A percentile compares a stretch with the other conserved stretches of the same genome.
Evolutionary conservation across 2,888 invertebrate genomes (phyloP).

Genomic region (Aphodius granarius): DNA sequence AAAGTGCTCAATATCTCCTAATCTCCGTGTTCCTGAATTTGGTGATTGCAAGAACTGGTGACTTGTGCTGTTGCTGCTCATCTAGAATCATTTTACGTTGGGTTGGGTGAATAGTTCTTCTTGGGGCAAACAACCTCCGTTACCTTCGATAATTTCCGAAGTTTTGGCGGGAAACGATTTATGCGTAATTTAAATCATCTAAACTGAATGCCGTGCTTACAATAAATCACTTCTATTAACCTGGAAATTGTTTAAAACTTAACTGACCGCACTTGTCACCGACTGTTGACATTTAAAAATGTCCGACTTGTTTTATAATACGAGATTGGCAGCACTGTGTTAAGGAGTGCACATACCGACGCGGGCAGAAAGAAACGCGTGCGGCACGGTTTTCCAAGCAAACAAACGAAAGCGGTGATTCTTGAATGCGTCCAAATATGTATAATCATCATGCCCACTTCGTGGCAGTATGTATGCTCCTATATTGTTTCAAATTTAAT

Average conservation of each 20-base stretch:
- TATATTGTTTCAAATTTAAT: too few relatives aligned
- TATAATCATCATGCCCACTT: too few relatives aligned
- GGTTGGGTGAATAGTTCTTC: neutral
- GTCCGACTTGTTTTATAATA: neutral
- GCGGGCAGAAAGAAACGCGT: too few relatives aligned
- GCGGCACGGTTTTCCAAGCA: too few relatives aligned
- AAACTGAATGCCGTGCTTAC: neutral
- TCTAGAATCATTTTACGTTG: conserved; percentile 26
- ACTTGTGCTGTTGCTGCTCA: conserved; percentile 46
- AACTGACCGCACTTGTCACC: neutral
- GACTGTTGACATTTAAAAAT: neutral
- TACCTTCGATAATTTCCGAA: neutral
- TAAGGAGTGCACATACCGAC: too few relatives aligned
- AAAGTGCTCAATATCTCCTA: conserved; percentile 69
- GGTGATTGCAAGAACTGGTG: conserved; percentile 48
- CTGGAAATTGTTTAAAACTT: neutral
- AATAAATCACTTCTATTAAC: neutral
- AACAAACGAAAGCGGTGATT: too few relatives aligned
- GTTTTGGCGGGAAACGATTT: neutral
- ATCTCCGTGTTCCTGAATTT: conserved; percentile 46
- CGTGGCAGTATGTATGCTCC: too few relatives aligned
- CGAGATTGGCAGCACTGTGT: neutral
- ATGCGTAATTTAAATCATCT: neutral
- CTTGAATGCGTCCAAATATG: too few relatives aligned
- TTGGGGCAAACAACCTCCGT: neutral